phyloP scores from a whole-genome alignment of 2,113 vertebrate species.

The Anas platyrhynchos region DNA sequence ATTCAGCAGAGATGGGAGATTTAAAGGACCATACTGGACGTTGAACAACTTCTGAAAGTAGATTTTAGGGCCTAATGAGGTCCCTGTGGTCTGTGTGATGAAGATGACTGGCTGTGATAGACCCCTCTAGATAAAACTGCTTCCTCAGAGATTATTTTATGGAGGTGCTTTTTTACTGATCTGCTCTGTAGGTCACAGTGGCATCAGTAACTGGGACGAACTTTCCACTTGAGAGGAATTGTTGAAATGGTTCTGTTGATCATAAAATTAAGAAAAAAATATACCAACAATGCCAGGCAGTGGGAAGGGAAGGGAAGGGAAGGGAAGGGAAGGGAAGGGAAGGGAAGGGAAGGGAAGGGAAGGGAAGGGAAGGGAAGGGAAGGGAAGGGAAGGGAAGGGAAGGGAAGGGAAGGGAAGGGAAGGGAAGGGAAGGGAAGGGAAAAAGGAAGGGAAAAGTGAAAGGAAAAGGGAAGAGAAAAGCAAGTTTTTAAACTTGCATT shows the following conservation, averaged over 20 bases:
- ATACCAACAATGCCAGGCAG: neutral
- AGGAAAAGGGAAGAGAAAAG: too few relatives aligned
- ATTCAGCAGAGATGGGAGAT: neutral
- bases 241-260: neutral
- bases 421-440: too few relatives aligned
- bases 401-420: too few relatives aligned
- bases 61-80: neutral
- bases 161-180: neutral
- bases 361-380: too few relatives aligned
- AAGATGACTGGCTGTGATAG: neutral
- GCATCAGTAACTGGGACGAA: neutral
- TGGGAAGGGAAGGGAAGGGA: too few relatives aligned
- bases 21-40: neutral
- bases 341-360: too few relatives aligned
- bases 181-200: neutral
- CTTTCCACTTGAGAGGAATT: neutral
- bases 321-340: too few relatives aligned
- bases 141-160: neutral
- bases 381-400: too few relatives aligned
- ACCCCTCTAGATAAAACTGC: neutral
- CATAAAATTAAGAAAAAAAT: neutral
- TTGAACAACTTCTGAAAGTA: neutral
- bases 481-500: neutral
- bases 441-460: too few relatives aligned
- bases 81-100: neutral